A percentile compares a stretch with the other conserved stretches of the same genome.
phyloP scores from a whole-genome alignment of 2,113 vertebrate species.

The Dasypus novemcinctus region DNA sequence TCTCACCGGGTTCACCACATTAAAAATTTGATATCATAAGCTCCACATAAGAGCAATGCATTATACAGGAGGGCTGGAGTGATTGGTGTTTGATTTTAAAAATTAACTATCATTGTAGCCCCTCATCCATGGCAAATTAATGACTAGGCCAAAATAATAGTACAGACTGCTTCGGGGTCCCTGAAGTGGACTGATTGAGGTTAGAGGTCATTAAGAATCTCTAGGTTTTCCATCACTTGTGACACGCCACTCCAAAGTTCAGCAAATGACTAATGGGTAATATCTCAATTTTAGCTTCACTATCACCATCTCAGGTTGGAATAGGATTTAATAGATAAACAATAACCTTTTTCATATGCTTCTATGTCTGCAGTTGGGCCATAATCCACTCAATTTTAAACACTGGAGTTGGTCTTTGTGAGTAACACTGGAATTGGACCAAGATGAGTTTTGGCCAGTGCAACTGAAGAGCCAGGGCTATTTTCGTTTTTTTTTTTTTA shows the following conservation, averaged over 20 bases:
- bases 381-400: not conserved
- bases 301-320: not conserved
- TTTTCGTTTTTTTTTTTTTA: no score
- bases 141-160: not conserved
- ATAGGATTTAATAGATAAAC: not conserved
- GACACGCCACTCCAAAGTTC: not conserved
- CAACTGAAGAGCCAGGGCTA: not conserved
- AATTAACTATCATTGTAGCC: not conserved
- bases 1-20: no score
- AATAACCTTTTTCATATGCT: not conserved
- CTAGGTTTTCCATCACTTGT: not conserved
- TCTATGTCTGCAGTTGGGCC: not conserved
- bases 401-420: not conserved
- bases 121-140: not conserved
- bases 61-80: not conserved
- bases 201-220: not conserved
- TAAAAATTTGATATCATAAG: not conserved
- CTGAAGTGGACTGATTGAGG: not conserved
- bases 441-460: not conserved
- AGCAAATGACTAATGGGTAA: not conserved
- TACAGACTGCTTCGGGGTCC: not conserved
- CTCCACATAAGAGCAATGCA: not conserved
- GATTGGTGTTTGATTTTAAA: not conserved
- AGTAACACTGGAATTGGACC: not conserved
- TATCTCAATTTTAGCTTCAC: not conserved